Evolutionary conservation across 2,113 vertebrate genomes (phyloP).

Genomic region (Petromus typicus): DNA sequence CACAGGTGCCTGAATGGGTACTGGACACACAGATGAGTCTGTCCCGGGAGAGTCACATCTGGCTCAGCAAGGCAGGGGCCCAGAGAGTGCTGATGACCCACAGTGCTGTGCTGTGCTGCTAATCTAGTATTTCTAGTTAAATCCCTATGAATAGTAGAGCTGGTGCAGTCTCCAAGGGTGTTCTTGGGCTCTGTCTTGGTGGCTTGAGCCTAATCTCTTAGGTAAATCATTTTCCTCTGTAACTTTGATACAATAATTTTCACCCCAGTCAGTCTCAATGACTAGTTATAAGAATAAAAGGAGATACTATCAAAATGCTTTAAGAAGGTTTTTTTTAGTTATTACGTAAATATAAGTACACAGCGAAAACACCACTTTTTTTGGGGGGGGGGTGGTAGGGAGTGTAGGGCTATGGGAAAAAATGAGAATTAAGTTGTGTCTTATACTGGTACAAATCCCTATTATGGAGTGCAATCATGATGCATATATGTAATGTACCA

Average conservation of each 20-base stretch:
- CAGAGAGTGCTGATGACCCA: no score
- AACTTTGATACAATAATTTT: neutral
- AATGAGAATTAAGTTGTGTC: no score
- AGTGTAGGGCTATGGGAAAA: no score
- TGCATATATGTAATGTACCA: no score
- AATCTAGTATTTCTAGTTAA: neutral
- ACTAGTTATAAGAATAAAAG: neutral
- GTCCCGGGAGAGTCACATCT: rapidly evolving
- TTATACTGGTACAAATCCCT: no score
- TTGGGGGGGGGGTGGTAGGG: no score
- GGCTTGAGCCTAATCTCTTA: neutral
- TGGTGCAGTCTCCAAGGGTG: neutral
- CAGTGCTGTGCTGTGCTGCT: neutral
- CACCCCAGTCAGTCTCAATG: neutral
- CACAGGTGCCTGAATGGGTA: rapidly evolving
- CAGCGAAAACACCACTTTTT: neutral
- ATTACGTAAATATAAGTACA: neutral
- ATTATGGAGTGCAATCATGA: no score
- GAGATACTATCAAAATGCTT: neutral
- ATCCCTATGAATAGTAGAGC: neutral
- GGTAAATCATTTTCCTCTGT: neutral
- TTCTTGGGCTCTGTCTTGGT: neutral
- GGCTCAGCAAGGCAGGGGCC: neutral
- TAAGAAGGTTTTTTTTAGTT: neutral
- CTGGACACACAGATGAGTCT: rapidly evolving